Percentiles rank a stretch among this genome's conserved stretches.
These are phyloP conservation scores for Dasypus novemcinctus DNA, from an alignment of 2,113 vertebrate genomes.

Conservation along the genomic window DNA sequence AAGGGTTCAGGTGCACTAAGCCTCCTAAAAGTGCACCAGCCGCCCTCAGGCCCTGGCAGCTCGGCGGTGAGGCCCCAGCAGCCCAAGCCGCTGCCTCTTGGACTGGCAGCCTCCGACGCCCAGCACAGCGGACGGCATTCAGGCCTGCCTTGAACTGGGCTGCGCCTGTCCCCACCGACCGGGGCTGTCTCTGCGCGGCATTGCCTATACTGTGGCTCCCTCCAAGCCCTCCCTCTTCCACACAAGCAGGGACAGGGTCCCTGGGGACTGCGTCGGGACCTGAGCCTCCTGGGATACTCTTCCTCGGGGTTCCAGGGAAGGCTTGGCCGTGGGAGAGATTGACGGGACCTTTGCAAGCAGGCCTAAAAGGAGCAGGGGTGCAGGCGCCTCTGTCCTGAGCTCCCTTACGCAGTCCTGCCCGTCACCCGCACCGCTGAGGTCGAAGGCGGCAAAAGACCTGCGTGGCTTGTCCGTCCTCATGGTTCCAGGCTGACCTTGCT, in stretches of 20 bases:
- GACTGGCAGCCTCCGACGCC: neutral
- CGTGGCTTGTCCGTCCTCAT: neutral
- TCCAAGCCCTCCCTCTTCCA: neutral
- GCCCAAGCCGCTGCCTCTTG: neutral
- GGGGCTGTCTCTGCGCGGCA: neutral
- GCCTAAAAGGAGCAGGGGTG: too few relatives aligned
- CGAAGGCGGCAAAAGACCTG: neutral
- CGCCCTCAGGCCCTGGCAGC: fast-evolving
- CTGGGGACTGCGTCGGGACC: neutral
- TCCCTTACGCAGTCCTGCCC: neutral
- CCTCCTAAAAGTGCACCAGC: neutral
- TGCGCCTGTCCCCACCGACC: neutral
- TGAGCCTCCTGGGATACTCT: neutral
- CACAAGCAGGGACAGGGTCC: neutral
- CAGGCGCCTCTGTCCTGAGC: neutral
- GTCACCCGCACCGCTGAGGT: neutral
- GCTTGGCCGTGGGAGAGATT: neutral
- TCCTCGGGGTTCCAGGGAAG: too few relatives aligned
- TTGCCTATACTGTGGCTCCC: neutral
- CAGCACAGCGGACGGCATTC: too few relatives aligned
- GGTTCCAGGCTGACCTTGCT: neutral
- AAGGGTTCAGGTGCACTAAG: neutral
- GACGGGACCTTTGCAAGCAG: neutral
- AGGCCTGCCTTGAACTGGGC: too few relatives aligned
- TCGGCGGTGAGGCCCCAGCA: neutral